phyloP scores from a whole-genome alignment of 2,888 invertebrate species.

The Tineola bisselliella region DNA sequence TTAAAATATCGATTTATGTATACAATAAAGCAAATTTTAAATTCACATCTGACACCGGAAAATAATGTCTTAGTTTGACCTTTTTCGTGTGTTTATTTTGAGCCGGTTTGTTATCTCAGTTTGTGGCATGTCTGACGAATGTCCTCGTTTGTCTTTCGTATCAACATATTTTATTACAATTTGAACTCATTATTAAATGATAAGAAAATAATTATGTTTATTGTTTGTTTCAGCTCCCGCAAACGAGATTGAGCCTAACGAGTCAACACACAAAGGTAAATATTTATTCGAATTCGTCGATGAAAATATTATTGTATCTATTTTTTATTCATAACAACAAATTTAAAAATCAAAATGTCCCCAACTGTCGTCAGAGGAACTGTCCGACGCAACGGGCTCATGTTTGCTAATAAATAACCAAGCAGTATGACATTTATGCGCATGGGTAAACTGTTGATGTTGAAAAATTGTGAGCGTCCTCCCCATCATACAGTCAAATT shows the following conservation, averaged over 20 bases:
- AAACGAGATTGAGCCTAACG: constrained; percentile 47
- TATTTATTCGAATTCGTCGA: not conserved
- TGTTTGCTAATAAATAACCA: constrained; percentile 25
- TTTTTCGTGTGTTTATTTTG: constrained; percentile 3
- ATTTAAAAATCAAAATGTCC: constrained; percentile 14
- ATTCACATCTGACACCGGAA: not conserved
- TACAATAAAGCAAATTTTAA: not conserved
- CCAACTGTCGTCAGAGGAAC: constrained; percentile 26
- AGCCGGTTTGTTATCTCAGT: not conserved
- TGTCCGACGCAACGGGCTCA: constrained; percentile 28
- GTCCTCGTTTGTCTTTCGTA: not conserved
- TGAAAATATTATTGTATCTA: not conserved
- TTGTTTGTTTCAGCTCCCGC: constrained; percentile 49
- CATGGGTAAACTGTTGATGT: constrained; percentile 32
- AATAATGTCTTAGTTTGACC: not conserved
- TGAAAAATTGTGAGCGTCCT: constrained; percentile 30
- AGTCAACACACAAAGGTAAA: constrained; percentile 55
- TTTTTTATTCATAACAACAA: not conserved
- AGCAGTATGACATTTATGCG: constrained; percentile 13
- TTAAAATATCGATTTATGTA: not conserved
- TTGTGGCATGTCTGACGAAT: not conserved
- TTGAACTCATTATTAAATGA: not conserved
- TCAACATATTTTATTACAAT: constrained; percentile 28
- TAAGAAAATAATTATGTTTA: constrained; percentile 4
- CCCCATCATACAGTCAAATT: constrained; percentile 7